Evolutionary conservation across 2,888 invertebrate species (phyloP), one percentile per base, ranked within the genome.

Genomic region (Ophion ventricosus): DNA sequence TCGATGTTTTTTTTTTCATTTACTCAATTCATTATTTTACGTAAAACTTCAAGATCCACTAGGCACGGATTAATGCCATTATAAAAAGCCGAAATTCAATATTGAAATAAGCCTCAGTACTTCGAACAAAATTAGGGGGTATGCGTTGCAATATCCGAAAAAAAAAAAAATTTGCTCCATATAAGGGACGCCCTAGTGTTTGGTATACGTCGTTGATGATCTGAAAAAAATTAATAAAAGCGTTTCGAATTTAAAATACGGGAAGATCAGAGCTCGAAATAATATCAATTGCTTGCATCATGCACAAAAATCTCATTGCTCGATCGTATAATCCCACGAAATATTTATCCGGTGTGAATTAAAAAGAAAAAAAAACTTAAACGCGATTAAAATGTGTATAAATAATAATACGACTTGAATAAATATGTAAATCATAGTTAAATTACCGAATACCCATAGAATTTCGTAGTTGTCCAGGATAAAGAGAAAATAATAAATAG

Each of bases 391-490:
- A n/a, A 35, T 29, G 35, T 20, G 7, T 17, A 57, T 25, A 73
- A 63, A 29, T 29, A 63, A 63, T 29, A 29, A 63, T 17, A 49
- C n/a, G 63, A 17, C 23, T 29, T 40, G 73, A 40, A 26, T 66
- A 76, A 67, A 49, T 61, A 5, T 70, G 49, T 61, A 61, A 17
- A 78, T 56, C 40, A 40, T 77, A 67, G 25, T 25, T n/a, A 5
- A 5, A 23, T 66, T 23, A 59, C 14, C 14, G 26, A 78, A 72
- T 49, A 72, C 54, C 23, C 10, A 61, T 75, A 75, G 61, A 59
- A 59, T 56, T 69, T 43, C 25, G 76, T 80, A 84, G 78, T 56
- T 67, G 25, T 75, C n/a, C 5, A 49, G 49, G 49, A 17, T 49
- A 63, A 64, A 23, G 10, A 49, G 26, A 20, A 49, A 40, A 35